Evolutionary conservation across 2,888 invertebrate genomes (phyloP), one percentile per base, ranked within the genome.

Genomic region (Diadegma fenestrale): DNA sequence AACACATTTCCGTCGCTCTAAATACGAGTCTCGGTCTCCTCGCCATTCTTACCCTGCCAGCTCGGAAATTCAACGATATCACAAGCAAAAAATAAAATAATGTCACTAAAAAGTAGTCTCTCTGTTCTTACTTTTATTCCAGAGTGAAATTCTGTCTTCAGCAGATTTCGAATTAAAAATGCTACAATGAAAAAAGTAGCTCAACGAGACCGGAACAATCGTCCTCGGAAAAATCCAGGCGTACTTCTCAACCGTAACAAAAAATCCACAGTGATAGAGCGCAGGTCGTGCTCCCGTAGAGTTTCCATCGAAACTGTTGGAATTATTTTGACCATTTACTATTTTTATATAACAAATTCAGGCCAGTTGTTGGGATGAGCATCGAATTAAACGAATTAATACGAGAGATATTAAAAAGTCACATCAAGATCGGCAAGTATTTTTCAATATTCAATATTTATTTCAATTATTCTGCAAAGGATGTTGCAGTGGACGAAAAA

Each of bases 1-100:
- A 72, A 72, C 30, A 61, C 66, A 72, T 64, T 77, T 76, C 41
- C 64, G 54, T 71, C 54, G 64, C 48, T 68, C 72, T 61, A 69
- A 72, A 80, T 45, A 51, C 17, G 45, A 12, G 64, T 37, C 48
- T 33, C 64, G 37, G 19, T 76, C 37, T 22, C 37, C 43, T 22
- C 8, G 19, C 10, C 10, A 75, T 75, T 75, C 63, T 84, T 63
- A 43, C 45, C 54, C 43, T 33, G 37, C 5, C n/a, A 41, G 19
- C 58, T 63, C 41, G 61, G 61, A 51, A 30, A 45, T 73, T 72
- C 43, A 45, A 68, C 43, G 33, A 45, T 69, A 72, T 73, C 37
- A 37, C 64, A 7, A 37, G 5, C 17, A 12, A 14, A 43, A 33
- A 51, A 66, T 54, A 54, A 37, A 68, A 51, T 37, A 17, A 26